A percentile compares a stretch with the other conserved stretches of the same genome.
Evolutionary conservation across 2,113 vertebrate species (phyloP).

Genomic region (Cichladusa arquata): DNA sequence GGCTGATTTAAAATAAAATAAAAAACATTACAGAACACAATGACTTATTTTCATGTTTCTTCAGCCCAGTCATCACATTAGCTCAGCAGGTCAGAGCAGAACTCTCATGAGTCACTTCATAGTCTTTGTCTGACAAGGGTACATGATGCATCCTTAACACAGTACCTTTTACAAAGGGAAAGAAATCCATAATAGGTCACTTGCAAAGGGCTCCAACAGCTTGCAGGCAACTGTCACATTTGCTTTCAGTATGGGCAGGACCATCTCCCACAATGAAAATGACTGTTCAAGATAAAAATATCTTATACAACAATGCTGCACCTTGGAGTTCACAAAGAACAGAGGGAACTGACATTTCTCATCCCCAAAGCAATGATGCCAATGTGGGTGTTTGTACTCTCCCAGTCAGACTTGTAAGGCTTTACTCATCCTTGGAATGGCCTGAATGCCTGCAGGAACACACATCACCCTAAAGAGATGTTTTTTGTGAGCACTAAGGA

Average conservation of each 20-base stretch:
- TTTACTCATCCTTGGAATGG: background rate
- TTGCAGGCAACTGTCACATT: background rate
- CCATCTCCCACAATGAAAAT: background rate
- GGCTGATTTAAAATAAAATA: background rate
- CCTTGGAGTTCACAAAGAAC: background rate
- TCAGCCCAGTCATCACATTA: background rate
- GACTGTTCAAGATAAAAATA: background rate
- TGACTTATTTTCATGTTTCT: background rate
- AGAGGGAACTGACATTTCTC: background rate
- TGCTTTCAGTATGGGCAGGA: background rate
- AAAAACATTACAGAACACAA: background rate
- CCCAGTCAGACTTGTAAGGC: background rate
- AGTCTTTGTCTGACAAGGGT: background rate
- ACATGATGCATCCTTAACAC: background rate
- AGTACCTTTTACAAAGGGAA: background rate
- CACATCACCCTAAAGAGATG: fast-evolving
- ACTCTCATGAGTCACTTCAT: background rate
- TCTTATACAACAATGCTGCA: background rate
- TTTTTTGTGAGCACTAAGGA: background rate
- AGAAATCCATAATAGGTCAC: background rate
- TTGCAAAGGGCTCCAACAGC: background rate
- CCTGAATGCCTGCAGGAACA: background rate
- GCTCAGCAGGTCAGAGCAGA: background rate
- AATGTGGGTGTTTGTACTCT: fast-evolving
- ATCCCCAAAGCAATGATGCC: background rate